Evolutionary conservation across 2,113 vertebrate genomes (phyloP), one percentile per base, ranked within the genome.

Genomic region (Halichoeres trimaculatus): DNA sequence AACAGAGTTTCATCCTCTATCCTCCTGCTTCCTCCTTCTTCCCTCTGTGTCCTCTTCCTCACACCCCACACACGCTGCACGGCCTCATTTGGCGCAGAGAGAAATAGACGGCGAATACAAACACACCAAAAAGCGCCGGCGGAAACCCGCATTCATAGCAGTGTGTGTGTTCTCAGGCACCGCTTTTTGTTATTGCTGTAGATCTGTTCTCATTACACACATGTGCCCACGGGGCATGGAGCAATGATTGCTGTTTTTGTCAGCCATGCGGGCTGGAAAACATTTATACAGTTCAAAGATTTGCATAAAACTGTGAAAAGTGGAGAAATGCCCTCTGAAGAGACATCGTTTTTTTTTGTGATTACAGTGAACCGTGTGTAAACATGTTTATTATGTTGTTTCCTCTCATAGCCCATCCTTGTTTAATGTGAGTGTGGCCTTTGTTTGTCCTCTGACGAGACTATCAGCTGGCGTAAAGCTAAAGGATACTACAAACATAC

Each of bases 151-250:
- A 68, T 70, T 43, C 45, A 57, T 57, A 22, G 16, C 76, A 78
- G 60, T 71, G 22, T 63, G 58, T 70, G 60, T 71, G 55, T 13
- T 64, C 64, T 67, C 68, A 72, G 57, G 34, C 63, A 43, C 77
- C 80, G 26, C 72, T 76, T 73, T 75, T 51, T 73, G 67, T 89
- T 86, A 79, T 81, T 88, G 85, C 78, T 73, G 62, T 73, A 70
- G 84, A 89, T 88, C 72, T 86, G 76, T 81, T 85, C 88, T 88
- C 85, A 90, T 92, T 88, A 90, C 86, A 76, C 79, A 90, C 70
- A 78, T 40, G 65, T 79, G 75, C 75, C 86, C 73, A 68, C 14
- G 19, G 84, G 89, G 81, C 63, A 78, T 40, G 45, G 71, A 81
- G 72, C 65, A 62, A 83, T 88, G 86, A 89, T 88, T 88, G 75